A percentile compares a stretch with the other conserved stretches of the same genome.
Conservation (phyloP, 2,113 vertebrate species). For the Heptranchias perlo region DNA sequence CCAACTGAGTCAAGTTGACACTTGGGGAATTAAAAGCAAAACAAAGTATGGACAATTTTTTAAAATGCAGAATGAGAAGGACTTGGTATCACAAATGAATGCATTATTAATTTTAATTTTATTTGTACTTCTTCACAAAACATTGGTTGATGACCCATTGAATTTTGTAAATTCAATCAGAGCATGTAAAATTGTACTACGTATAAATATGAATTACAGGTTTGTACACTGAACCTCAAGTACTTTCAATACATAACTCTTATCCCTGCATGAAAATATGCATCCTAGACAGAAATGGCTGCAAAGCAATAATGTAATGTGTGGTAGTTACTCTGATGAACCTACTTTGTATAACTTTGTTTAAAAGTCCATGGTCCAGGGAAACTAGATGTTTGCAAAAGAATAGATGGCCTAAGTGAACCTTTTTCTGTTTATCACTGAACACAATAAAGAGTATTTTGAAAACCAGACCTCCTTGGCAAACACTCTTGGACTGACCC, state of each 20-base stretch:
- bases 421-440: too few species aligned
- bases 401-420: too few species aligned
- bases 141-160: not conserved
- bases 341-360: not conserved
- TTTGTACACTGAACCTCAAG: not conserved
- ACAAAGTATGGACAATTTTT: not conserved
- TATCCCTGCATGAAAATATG: not conserved
- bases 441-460: not conserved
- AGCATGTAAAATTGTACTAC: not conserved
- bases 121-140: too few species aligned
- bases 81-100: not conserved
- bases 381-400: not conserved
- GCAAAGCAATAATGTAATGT: not conserved
- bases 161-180: not conserved
- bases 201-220: not conserved
- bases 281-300: not conserved
- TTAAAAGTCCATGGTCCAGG: not conserved
- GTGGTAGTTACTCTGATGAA: not conserved
- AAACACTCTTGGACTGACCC: not conserved
- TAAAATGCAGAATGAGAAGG: not conserved
- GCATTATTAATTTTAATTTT: not conserved
- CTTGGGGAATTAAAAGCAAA: not conserved
- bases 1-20: not conserved
- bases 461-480: not conserved
- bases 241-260: not conserved